Conservation (phyloP, 2,888 invertebrate species). For the Merodon equestris region DNA sequence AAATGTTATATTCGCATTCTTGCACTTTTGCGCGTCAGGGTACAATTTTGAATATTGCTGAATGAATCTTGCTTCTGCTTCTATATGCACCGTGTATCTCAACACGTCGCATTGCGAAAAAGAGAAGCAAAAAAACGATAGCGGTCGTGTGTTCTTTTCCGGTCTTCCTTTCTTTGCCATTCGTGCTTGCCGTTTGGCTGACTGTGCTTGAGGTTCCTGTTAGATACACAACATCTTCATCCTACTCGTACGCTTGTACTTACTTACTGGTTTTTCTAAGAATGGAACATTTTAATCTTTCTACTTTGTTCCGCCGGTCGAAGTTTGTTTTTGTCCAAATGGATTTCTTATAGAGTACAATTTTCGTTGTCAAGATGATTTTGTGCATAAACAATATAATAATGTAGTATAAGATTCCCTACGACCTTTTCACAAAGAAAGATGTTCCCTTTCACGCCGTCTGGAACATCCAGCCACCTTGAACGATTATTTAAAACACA, state of each 20-base stretch:
- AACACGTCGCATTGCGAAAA: conserved; percentile 18
- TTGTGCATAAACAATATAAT: no score
- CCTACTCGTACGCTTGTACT: not conserved
- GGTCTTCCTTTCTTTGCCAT: conserved; percentile 37
- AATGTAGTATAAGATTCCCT: no score
- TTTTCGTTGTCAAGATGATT: no score
- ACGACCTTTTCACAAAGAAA: no score
- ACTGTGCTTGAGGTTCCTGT: conserved; percentile 55
- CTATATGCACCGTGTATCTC: conserved; percentile 49
- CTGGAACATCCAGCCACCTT: no score
- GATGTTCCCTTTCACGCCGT: no score
- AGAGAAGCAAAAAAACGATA: conserved; percentile 13
- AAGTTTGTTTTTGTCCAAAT: conserved; percentile 49
- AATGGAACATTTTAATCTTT: conserved; percentile 52
- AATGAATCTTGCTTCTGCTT: conserved; percentile 55
- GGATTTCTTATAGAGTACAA: no score
- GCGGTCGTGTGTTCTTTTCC: not conserved
- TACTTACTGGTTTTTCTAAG: conserved; percentile 15
- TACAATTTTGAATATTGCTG: no score
- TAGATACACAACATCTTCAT: conserved; percentile 52
- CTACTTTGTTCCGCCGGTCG: conserved; percentile 46
- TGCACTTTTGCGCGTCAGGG: no score
- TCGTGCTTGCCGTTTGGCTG: conserved; percentile 59
- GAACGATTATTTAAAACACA: no score
- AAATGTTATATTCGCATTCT: no score